Base-by-base conservation (phyloP, 2,888 invertebrate genomes). In the Pandemis heparana region DNA sequence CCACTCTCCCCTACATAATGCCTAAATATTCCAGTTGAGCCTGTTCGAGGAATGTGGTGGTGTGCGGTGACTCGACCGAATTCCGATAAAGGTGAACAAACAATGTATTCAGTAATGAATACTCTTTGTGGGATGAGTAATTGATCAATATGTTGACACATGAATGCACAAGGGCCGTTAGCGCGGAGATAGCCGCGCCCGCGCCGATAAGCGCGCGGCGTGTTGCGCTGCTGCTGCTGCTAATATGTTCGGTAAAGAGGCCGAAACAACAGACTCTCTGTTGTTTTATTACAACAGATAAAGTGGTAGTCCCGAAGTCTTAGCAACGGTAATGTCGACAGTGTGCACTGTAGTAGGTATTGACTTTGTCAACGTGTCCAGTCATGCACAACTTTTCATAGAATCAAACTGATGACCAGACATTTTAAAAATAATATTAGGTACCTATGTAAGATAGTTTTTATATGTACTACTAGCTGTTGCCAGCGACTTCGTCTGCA, bases 241-340 rank as follows among this genome's bases (percentile, higher is more conserved):
- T 6, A 48, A 6, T 48, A 48, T 1, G 48, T 16, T 14, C n/a
- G n/a, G 12, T 12, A 12, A 43, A 6, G 5, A 48, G n/a, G 38
- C n/a, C 48, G 43, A n/a, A 43, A 72, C 66, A 72, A 32, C 43
- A 62, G 62, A 38, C 41, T 53, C 66, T 46, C 38, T 67, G 53
- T 67, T 9, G 41, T 65, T 61, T 71, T 46, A 72, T 67, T 56
- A 67, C 12, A 38, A 62, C 62, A 56, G 71, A 72, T 72, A 72
- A 72, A 16, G 53, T 67, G 67, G 67, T 66, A 67, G 67, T 12
- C 38, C 41, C 43, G 16, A 5, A 14, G 12, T 18, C 18, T 9
- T n/a, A 8, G 9, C 43, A 8, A 48, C 18, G 53, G 9, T 10
- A 53, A 18, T 10, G 10, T 53, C 53, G 53, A 18, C 18, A 1